Conservation (phyloP, 1,140 invertebrate genomes). For the Drepana arcuata region DNA sequence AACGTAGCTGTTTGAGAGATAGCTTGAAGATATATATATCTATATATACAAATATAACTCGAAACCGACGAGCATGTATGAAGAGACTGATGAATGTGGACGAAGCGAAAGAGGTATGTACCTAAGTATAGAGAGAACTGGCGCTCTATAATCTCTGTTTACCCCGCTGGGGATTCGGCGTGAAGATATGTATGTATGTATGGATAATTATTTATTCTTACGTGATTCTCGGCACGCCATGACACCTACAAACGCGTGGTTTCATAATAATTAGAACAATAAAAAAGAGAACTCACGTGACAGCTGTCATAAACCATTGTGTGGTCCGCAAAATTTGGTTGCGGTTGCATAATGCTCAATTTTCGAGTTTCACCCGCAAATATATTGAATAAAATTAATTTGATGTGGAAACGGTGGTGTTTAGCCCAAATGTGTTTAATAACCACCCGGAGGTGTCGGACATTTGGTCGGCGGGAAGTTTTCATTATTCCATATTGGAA, state of each 20-base stretch:
- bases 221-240: not conserved
- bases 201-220: not conserved
- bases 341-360: constrained; percentile 6
- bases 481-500: too few relatives aligned
- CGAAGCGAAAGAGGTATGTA: too few relatives aligned
- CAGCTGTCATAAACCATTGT: constrained; percentile 30
- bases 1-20: too few relatives aligned
- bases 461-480: constrained; percentile 40
- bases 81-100: too few relatives aligned
- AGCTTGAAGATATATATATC: too few relatives aligned
- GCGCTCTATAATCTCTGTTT: too few relatives aligned
- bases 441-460: constrained; percentile 29
- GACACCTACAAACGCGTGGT: too few relatives aligned
- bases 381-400: constrained; percentile 13
- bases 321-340: constrained; percentile 15
- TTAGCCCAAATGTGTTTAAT: constrained; percentile 15
- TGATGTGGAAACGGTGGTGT: constrained; percentile 10
- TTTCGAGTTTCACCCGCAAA: constrained; percentile 8
- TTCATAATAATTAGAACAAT: constrained; percentile 10
- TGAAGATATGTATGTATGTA: not conserved
- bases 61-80: too few relatives aligned
- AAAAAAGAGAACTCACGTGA: constrained; percentile 15
- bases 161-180: too few relatives aligned
- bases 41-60: too few relatives aligned
- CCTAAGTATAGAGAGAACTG: too few relatives aligned